Conservation (phyloP, 1,140 invertebrate species). For the Carcinoscorpius rotundicauda region DNA sequence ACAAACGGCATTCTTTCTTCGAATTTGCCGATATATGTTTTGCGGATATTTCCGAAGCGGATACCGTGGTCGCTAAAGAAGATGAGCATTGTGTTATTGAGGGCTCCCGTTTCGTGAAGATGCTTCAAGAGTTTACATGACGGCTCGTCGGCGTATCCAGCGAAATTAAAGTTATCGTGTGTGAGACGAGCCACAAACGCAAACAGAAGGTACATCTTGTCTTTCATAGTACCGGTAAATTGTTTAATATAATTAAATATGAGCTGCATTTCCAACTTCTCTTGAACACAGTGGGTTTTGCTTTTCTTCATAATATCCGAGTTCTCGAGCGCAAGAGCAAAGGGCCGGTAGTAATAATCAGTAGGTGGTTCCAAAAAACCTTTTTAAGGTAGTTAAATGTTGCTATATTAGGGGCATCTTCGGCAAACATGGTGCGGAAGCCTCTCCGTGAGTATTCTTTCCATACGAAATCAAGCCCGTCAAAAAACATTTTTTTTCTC, state of each 20-base stretch:
- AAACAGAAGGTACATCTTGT: constrained; percentile 27
- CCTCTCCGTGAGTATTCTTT: constrained; percentile 36
- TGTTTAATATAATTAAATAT: constrained; percentile 15
- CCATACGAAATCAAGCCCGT: constrained; percentile 39
- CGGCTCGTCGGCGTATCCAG: constrained; percentile 28
- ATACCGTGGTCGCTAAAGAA: constrained; percentile 89
- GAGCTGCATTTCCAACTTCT: constrained; percentile 15
- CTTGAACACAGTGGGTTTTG: constrained; percentile 17
- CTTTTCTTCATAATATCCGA: constrained; percentile 12
- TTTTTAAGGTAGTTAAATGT: constrained; percentile 38
- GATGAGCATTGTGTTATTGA: constrained; percentile 50
- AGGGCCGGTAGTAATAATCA: constrained; percentile 38
- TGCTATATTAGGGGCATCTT: constrained; percentile 38
- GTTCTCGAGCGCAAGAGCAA: constrained; percentile 24
- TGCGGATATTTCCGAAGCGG: constrained; percentile 65
- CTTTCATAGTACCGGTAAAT: constrained; percentile 15
- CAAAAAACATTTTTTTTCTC: constrained; percentile 27
- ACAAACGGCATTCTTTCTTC: constrained; percentile 57
- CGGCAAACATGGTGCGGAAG: constrained; percentile 39
- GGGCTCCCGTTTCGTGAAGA: constrained; percentile 25
- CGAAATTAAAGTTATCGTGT: constrained; percentile 32
- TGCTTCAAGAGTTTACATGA: constrained; percentile 27
- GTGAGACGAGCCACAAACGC: constrained; percentile 31
- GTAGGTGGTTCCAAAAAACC: constrained; percentile 37
- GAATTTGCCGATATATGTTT: constrained; percentile 55